Conservation (phyloP, 2,113 vertebrate genomes). For the Oriolus oriolus region DNA sequence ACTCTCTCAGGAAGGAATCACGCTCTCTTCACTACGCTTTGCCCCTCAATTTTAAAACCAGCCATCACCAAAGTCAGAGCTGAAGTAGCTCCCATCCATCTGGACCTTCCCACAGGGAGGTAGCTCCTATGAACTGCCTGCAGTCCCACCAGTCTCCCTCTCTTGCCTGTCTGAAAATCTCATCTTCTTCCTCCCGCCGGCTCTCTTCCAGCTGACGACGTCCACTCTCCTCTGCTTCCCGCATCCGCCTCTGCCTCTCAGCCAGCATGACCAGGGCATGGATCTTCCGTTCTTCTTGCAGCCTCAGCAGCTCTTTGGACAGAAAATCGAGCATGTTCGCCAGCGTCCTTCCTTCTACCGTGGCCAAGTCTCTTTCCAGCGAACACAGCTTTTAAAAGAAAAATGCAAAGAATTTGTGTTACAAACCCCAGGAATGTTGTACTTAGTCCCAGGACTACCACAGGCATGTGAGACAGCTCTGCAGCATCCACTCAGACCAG, state of each 20-base stretch:
- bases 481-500: not conserved
- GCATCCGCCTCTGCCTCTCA: conserved; percentile 80
- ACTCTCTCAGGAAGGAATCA: not conserved
- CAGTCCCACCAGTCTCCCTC: not conserved
- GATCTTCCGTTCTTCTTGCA: conserved; percentile 87
- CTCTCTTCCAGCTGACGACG: conserved; percentile 83
- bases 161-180: conserved; percentile 88
- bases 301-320: conserved; percentile 87
- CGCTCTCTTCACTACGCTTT: not conserved
- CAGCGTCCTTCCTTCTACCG: conserved; percentile 73
- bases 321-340: conserved; percentile 83
- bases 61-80: not conserved
- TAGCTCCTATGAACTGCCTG: not conserved
- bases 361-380: conserved; percentile 70
- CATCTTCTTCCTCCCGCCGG: conserved; percentile 79
- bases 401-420: not conserved
- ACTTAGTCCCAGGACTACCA: not conserved
- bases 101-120: not conserved
- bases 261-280: conserved; percentile 86
- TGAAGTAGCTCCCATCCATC: not conserved
- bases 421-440: not conserved
- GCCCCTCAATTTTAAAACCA: not conserved
- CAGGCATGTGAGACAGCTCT: conserved; percentile 5
- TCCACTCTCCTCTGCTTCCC: conserved; percentile 90
- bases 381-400: conserved; percentile 62